Evolutionary conservation across 2,797 vertebrate genomes (phyloP).

Genomic region (Xiphorhynchus erythropygius): DNA sequence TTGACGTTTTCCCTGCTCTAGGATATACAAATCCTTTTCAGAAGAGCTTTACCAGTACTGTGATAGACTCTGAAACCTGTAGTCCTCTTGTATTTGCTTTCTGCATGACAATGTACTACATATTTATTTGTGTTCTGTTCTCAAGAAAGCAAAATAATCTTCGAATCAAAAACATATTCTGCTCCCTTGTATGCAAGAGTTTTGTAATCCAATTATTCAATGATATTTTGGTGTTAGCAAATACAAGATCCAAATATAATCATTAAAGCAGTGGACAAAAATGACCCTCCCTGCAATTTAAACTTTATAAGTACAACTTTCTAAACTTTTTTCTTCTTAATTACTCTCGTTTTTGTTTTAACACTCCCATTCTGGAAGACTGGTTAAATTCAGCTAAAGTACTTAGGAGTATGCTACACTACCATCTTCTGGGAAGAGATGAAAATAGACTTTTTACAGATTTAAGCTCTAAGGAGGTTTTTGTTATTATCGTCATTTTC

Average conservation of each 20-base stretch:
- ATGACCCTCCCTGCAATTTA: neutral
- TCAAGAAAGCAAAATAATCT: neutral
- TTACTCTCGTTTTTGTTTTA: neutral
- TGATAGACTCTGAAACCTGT: neutral
- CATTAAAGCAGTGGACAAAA: neutral
- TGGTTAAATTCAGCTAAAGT: neutral
- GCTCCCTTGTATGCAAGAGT: neutral
- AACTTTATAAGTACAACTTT: neutral
- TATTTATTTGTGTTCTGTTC: neutral
- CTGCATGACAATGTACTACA: accelerated
- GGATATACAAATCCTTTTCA: neutral
- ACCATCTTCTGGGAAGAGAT: slow-evolving; percentile 73
- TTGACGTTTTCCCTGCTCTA: neutral
- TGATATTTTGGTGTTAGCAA: neutral
- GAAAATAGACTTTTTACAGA: neutral
- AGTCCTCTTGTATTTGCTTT: neutral
- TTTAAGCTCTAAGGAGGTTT: neutral
- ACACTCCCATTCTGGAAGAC: neutral
- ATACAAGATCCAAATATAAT: neutral
- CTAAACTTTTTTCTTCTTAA: neutral
- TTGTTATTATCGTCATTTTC: neutral
- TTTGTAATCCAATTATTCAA: neutral
- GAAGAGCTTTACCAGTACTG: neutral
- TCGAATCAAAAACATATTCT: neutral
- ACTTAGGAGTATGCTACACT: slow-evolving; percentile 20